Percentiles rank a stretch among this genome's conserved stretches.
phyloP scores from a whole-genome alignment of 2,888 invertebrate genomes.

The Agrochola macilenta region DNA sequence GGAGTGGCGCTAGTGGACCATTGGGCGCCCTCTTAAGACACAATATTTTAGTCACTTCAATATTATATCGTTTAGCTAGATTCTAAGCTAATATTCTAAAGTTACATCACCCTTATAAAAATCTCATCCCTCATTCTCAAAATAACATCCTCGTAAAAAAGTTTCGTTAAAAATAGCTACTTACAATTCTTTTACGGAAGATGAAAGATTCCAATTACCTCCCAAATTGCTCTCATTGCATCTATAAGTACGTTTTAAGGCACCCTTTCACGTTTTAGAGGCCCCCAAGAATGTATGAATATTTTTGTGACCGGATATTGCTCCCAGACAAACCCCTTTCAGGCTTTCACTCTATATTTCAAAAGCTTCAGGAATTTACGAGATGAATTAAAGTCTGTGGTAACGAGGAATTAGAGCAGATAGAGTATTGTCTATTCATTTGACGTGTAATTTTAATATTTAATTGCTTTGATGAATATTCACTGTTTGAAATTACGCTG shows the following conservation, averaged over 20 bases:
- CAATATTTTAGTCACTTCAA: neutral
- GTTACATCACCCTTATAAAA: neutral
- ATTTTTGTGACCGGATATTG: constrained; percentile 64
- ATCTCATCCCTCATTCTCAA: neutral
- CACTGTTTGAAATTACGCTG: neutral
- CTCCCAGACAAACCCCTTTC: constrained; percentile 49
- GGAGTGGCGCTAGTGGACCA: no score
- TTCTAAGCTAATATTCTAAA: no score
- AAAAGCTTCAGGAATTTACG: constrained; percentile 37
- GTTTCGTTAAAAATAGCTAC: neutral
- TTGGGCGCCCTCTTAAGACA: neutral
- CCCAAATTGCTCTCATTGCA: constrained; percentile 59
- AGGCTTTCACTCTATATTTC: constrained; percentile 40
- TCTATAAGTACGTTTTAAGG: constrained; percentile 45
- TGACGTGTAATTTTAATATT: constrained; percentile 35
- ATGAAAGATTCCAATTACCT: constrained; percentile 53
- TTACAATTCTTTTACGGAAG: constrained; percentile 35
- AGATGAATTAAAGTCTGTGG: constrained; percentile 47
- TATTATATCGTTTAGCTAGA: neutral
- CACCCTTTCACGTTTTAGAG: constrained; percentile 28
- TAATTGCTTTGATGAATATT: constrained; percentile 41
- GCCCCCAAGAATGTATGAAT: constrained; percentile 56
- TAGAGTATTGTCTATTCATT: constrained; percentile 25
- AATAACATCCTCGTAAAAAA: neutral
- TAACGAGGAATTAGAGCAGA: constrained; percentile 19